Base-by-base conservation (phyloP, 2,888 invertebrate species). In the Vanessa cardui region DNA sequence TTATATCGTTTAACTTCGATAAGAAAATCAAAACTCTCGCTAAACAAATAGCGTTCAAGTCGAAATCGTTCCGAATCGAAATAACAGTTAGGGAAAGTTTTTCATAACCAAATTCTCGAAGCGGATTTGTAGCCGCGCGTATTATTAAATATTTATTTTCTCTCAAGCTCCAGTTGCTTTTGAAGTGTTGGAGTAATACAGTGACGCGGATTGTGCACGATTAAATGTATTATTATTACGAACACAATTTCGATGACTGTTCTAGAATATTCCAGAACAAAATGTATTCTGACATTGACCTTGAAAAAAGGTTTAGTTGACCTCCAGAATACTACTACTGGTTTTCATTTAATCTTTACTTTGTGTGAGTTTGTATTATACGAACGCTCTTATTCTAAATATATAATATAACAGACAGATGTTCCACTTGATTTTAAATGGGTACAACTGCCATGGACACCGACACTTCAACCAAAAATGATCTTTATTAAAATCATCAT, bases 111-210 rank as follows among this genome's bases (percentile, higher is more conserved):
- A 54, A 54, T 54, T n/a, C 52, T 16, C n/a, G 52, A 16, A 54
- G n/a, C 52, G 52, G 31, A 16, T 49, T 49, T 20, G 49, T 54
- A 31, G 52, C 52, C 52, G 31, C 52, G 52, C 52, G 52, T 54
- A 31, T 54, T 54, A 54, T 54, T 54, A 54, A 54, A 54, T 54
- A 54, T 54, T 54, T 54, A 54, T 26, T 54, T 15, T 54, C 52
- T 54, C 31, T 7, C 52, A 54, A 54, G 52, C n/a, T 31, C 52
- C 52, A 54, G 52, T 31, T 54, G 52, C 31, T 54, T 54, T 54
- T 54, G 52, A 54, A 54, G 52, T 54, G 31, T 54, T 16, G 31
- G 26, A 54, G 52, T 54, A 54, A 54, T 54, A 54, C 26, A 31
- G 52, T 54, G 39, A 39, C 39, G 39, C 12, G 39, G 39, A 9